These are phyloP conservation scores for Chouioia cunea DNA, from an alignment of 2,888 invertebrate genomes.

Conservation along the genomic window DNA sequence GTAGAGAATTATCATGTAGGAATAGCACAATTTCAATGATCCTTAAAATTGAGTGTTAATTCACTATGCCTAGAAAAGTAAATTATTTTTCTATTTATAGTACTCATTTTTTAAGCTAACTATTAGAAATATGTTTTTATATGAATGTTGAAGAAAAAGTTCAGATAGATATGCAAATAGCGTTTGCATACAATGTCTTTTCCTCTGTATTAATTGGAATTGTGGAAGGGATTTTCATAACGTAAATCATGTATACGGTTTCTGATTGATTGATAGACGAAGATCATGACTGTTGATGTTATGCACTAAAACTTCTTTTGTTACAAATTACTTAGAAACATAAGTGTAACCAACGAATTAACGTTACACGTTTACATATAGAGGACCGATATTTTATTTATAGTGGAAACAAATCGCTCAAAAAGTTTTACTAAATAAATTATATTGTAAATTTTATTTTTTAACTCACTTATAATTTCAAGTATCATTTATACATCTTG, in stretches of 20 bases:
- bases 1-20: constrained; percentile 31
- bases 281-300: constrained; percentile 3
- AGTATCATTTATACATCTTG: constrained; percentile 23
- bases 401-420: constrained; percentile 28
- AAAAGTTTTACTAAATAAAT: constrained; percentile 17
- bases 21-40: constrained; percentile 36
- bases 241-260: constrained; percentile 21
- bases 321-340: too few relatives aligned
- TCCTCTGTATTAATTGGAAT: constrained; percentile 36
- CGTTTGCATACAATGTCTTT: constrained; percentile 29
- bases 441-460: constrained; percentile 18
- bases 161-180: constrained; percentile 33
- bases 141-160: constrained; percentile 38
- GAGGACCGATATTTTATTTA: constrained; percentile 20
- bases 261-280: constrained; percentile 18
- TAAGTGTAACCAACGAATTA: not conserved
- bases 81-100: constrained; percentile 31
- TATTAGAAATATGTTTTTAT: constrained; percentile 39
- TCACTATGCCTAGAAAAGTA: constrained; percentile 15
- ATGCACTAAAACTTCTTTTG: not conserved
- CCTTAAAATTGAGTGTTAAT: constrained; percentile 33
- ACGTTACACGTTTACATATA: not conserved
- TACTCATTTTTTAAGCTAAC: constrained; percentile 30
- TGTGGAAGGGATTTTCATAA: constrained; percentile 39
- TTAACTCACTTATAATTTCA: constrained; percentile 11